Base-by-base conservation (phyloP, 2,888 invertebrate species). In the Pseudococcus longispinus region DNA sequence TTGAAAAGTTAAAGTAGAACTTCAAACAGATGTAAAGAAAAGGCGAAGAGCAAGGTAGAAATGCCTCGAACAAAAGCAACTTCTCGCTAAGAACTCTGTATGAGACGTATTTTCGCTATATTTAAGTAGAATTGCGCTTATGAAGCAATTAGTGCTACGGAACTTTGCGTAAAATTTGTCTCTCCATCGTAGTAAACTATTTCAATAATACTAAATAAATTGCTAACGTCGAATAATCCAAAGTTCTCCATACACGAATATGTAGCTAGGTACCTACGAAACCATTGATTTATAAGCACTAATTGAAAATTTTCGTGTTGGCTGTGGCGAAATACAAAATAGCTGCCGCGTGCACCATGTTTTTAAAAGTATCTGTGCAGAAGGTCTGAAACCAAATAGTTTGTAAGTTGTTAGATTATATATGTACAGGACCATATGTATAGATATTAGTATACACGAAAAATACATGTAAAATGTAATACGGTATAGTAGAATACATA, bases 11-110 rank as follows among this genome's bases (percentile, higher is more conserved):
- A 37, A 51, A 80, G 32, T 86, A 80, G 86, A 51, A 80, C 86
- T 86, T 86, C 86, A 86, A 86, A 86, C 86, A 86, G 86, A 86
- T 80, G 86, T 77, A 46, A 86, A 86, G 80, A 86, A 26, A 74
- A 84, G 29, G 84, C 55, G 70, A 65, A 42, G 60, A 65, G 70
- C 32, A 85, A 65, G 84, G 60, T 37, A 42, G 42, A 70, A 85
- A 85, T 85, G 85, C 85, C 85, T 85, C 70, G 85, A 85, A 85
- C 85, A 85, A 70, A 42, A 85, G 85, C 85, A 85, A 74, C 85
- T 85, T 85, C 37, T 65, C 42, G n/a, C 23, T 65, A 32, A 55
- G 84, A 84, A 60, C 85, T 85, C 85, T 70, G 85, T 85, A 85
- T 85, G 85, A 70, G 85, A 85, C 85, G 85, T 84, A 85, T 70